Conservation (phyloP, 2,888 invertebrate genomes). For the Piscicola geometra region DNA sequence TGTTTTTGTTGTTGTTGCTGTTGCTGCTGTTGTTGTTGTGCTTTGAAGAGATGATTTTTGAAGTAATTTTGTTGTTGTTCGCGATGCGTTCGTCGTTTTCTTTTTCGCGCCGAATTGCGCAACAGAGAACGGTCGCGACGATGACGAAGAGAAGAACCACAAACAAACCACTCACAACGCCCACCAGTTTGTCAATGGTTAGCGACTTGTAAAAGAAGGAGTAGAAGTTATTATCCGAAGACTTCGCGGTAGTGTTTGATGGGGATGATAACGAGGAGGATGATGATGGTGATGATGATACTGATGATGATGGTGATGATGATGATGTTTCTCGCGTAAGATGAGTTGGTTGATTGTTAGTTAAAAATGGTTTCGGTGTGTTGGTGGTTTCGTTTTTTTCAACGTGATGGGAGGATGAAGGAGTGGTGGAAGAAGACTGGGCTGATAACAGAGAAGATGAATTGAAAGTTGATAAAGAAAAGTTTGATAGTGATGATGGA, state of each 20-base stretch:
- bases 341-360: too few species aligned
- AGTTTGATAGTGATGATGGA: too few species aligned
- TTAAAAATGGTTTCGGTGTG: too few species aligned
- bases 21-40: conserved; percentile 10
- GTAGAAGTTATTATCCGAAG: background rate
- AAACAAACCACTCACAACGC: background rate
- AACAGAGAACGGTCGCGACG: background rate
- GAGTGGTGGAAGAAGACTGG: too few species aligned
- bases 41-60: background rate
- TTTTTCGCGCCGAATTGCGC: background rate
- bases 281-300: background rate
- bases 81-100: background rate
- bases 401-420: too few species aligned
- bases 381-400: too few species aligned
- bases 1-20: background rate
- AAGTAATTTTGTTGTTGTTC: background rate
- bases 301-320: too few species aligned
- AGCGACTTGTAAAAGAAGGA: background rate
- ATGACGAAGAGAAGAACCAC: background rate
- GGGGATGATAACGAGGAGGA: background rate
- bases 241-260: background rate
- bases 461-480: too few species aligned
- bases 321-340: too few species aligned
- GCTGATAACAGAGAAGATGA: too few species aligned
- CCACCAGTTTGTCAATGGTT: background rate